Conservation (phyloP, 2,113 vertebrate genomes). For the Rallus limicola region DNA sequence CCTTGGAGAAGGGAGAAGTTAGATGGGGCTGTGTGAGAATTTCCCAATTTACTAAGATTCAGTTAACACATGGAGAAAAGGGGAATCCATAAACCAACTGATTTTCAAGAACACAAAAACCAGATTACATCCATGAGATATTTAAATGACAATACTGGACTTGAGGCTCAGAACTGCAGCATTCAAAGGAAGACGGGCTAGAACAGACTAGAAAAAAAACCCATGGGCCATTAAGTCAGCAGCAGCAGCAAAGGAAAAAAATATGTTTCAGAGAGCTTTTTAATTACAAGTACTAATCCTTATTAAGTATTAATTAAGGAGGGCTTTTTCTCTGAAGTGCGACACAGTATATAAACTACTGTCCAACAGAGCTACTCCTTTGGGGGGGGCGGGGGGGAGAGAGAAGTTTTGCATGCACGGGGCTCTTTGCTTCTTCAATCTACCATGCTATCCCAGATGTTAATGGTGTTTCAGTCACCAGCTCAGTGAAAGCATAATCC, state of each 20-base stretch:
- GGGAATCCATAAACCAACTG: not conserved
- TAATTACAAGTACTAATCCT: conserved; percentile 48
- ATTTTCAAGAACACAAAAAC: conserved; percentile 32
- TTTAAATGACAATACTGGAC: not conserved
- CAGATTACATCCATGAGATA: not conserved
- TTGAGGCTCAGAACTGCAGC: not conserved
- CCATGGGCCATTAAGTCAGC: not conserved
- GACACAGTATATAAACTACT: not conserved
- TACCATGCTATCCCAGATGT: not conserved
- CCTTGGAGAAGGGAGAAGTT: not conserved
- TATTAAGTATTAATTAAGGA: conserved; percentile 28
- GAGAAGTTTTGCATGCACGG: not conserved
- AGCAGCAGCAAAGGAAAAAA: conserved; percentile 16
- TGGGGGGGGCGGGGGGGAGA: fast-evolving
- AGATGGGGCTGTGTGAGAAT: not conserved
- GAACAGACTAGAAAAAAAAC: not conserved
- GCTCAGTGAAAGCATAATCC: not conserved
- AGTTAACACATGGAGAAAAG: not conserved
- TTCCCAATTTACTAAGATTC: not conserved
- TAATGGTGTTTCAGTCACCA: fast-evolving
- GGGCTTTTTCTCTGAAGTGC: not conserved
- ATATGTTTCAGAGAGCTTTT: not conserved
- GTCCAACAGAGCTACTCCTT: not conserved
- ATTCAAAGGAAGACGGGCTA: not conserved
- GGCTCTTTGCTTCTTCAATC: not conserved